Conservation (phyloP, 2,888 invertebrate genomes). For the Drosophila barbarae region DNA sequence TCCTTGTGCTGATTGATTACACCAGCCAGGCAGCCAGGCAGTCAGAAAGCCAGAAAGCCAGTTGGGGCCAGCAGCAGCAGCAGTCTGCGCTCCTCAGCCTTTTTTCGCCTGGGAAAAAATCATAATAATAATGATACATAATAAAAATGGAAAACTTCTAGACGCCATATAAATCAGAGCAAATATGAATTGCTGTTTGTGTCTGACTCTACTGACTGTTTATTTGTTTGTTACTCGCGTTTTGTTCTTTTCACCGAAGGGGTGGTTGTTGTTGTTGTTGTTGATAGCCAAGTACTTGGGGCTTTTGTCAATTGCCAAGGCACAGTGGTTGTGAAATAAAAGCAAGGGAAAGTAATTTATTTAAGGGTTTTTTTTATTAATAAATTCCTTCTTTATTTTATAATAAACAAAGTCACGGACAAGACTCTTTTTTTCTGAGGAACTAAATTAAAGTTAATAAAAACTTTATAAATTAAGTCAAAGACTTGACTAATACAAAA, state of each 20-base stretch:
- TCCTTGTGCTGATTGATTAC: conserved; percentile 65
- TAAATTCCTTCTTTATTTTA: neutral
- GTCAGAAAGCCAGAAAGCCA: conserved; percentile 1
- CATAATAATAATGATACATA: conserved; percentile 73
- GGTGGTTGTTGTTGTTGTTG: conserved; percentile 28
- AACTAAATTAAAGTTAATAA: neutral
- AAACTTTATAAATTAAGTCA: neutral
- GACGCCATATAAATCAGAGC: conserved; percentile 75
- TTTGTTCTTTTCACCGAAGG: conserved; percentile 36
- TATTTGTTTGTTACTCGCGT: conserved; percentile 52
- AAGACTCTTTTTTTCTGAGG: neutral
- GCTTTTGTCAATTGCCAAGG: conserved; percentile 65
- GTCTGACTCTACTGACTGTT: conserved; percentile 57
- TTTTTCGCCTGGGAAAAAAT: conserved; percentile 68
- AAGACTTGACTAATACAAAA: neutral
- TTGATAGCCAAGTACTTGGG: conserved; percentile 39
- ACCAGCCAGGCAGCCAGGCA: conserved; percentile 36
- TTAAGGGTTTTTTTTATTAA: too few species aligned
- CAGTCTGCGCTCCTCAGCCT: conserved; percentile 26
- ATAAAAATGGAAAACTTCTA: conserved; percentile 75
- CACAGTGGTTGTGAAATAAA: conserved; percentile 15
- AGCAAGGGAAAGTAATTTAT: conserved; percentile 1
- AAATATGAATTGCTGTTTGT: conserved; percentile 74
- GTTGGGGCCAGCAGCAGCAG: neutral
- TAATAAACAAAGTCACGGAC: neutral